phyloP scores from a whole-genome alignment of 2,888 invertebrate genomes.

The Actias luna region DNA sequence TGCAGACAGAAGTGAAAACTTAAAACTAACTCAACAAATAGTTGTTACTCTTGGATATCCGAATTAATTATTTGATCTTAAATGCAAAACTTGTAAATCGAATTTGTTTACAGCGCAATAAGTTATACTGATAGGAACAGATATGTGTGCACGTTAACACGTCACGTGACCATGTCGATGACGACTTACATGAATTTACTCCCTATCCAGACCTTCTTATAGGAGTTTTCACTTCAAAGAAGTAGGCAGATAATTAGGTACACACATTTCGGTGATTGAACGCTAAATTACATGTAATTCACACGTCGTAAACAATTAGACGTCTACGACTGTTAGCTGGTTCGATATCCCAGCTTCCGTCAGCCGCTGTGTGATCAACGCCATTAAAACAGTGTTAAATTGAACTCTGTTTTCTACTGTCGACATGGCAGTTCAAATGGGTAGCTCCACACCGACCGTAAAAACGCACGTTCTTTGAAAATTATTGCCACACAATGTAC shows the following conservation, averaged over 20 bases:
- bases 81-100: too few species aligned
- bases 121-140: too few species aligned
- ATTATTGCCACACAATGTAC: too few species aligned
- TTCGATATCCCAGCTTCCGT: slow-evolving; percentile 29
- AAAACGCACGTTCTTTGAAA: not conserved
- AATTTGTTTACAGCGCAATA: too few species aligned
- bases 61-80: too few species aligned
- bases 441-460: not conserved
- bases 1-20: too few species aligned
- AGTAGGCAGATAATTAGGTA: not conserved
- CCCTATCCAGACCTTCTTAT: too few species aligned
- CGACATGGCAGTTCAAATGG: not conserved
- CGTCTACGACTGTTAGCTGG: slow-evolving; percentile 18
- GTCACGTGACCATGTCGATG: too few species aligned
- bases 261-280: not conserved
- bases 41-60: too few species aligned
- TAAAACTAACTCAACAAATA: too few species aligned
- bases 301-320: slow-evolving; percentile 30
- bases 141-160: too few species aligned
- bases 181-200: too few species aligned
- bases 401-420: slow-evolving; percentile 9
- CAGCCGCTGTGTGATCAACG: slow-evolving; percentile 19
- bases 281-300: slow-evolving; percentile 27
- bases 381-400: not conserved
- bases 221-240: slow-evolving; percentile 4